A percentile compares a stretch with the other conserved stretches of the same genome.
Evolutionary conservation across 2,888 invertebrate genomes (phyloP).

Genomic region (Cyaniris semiargus): DNA sequence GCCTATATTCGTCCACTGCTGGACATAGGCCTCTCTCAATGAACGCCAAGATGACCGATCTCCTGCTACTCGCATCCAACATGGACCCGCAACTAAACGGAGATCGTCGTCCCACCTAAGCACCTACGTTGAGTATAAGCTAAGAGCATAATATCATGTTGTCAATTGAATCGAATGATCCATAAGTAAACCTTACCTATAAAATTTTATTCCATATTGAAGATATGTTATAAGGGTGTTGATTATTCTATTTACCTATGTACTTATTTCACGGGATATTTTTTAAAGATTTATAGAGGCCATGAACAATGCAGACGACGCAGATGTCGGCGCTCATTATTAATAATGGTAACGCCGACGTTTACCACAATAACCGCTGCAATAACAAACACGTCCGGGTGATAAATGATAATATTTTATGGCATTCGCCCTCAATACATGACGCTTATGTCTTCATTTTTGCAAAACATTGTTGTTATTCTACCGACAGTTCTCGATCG

Average conservation of each 20-base stretch:
- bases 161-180: no score
- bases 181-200: no score
- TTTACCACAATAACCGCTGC: slow-evolving; percentile 74
- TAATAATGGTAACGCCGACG: slow-evolving; percentile 73
- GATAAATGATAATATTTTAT: slow-evolving; percentile 79
- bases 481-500: background rate
- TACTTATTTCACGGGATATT: slow-evolving; percentile 49
- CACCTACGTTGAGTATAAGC: no score
- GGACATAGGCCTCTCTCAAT: no score
- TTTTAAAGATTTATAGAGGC: slow-evolving; percentile 51
- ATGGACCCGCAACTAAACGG: no score
- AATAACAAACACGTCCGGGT: slow-evolving; percentile 72
- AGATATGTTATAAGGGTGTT: background rate
- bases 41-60: no score
- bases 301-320: slow-evolving; percentile 58
- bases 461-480: slow-evolving; percentile 48
- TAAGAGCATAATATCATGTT: no score
- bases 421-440: slow-evolving; percentile 69
- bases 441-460: slow-evolving; percentile 72
- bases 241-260: slow-evolving; percentile 25
- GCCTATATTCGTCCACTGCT: no score
- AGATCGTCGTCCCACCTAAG: no score
- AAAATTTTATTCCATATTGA: background rate
- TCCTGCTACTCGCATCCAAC: no score
- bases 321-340: slow-evolving; percentile 70